phyloP scores from a whole-genome alignment of 2,888 invertebrate species.

The Eremobia ochroleuca region DNA sequence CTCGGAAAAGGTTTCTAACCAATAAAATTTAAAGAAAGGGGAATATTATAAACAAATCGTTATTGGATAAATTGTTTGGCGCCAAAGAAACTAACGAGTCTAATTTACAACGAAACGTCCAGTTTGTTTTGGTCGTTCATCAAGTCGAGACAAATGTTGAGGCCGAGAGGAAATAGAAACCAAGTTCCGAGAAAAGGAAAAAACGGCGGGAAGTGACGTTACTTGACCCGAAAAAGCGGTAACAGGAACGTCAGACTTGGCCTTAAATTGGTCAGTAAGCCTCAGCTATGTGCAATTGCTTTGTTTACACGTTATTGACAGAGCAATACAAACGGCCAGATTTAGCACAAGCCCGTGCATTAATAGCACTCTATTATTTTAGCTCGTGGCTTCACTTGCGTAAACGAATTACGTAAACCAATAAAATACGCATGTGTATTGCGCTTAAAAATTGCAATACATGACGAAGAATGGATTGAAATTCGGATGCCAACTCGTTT shows the following conservation, averaged over 20 bases:
- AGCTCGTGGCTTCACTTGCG: slow-evolving; percentile 40
- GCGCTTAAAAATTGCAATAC: slow-evolving; percentile 47
- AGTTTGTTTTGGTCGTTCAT: slow-evolving; percentile 69
- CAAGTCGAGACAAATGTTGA: slow-evolving; percentile 63
- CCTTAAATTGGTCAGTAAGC: slow-evolving; percentile 53
- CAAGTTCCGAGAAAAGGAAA: slow-evolving; percentile 49
- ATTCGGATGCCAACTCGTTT: slow-evolving; percentile 47
- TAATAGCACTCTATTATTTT: slow-evolving; percentile 52
- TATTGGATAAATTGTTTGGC: slow-evolving; percentile 46
- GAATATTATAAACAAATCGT: slow-evolving; percentile 50
- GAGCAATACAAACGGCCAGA: slow-evolving; percentile 49
- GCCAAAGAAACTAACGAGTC: slow-evolving; percentile 62
- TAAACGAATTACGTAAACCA: slow-evolving; percentile 53
- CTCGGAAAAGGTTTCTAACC: slow-evolving; percentile 17
- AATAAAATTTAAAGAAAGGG: slow-evolving; percentile 41
- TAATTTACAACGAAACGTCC: slow-evolving; percentile 67
- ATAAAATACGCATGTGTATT: slow-evolving; percentile 41
- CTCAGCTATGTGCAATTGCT: slow-evolving; percentile 56
- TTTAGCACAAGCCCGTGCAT: slow-evolving; percentile 56
- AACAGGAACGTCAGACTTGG: slow-evolving; percentile 44
- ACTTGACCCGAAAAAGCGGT: slow-evolving; percentile 54
- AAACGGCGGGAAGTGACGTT: slow-evolving; percentile 55
- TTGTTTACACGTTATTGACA: slow-evolving; percentile 64
- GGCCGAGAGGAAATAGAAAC: slow-evolving; percentile 51
- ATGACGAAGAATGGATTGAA: slow-evolving; percentile 51